Conservation (phyloP, 2,113 vertebrate species). For the Sylvietta virens region DNA sequence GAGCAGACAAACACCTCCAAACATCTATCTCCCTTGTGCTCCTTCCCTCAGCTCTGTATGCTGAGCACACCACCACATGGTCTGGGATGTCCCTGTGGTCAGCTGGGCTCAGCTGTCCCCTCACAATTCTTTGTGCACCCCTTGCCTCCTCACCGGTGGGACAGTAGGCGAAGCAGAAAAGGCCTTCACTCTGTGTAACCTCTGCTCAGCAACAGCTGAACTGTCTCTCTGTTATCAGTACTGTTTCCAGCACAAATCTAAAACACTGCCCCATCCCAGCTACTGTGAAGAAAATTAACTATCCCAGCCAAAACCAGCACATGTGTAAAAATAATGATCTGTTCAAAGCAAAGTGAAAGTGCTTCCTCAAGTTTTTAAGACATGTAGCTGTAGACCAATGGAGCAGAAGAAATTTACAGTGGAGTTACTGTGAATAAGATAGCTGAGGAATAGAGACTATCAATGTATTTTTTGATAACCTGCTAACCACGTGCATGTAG, state of each 20-base stretch:
- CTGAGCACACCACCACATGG: not conserved
- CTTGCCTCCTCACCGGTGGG: not conserved
- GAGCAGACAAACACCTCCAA: not conserved
- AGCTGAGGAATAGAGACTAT: not conserved
- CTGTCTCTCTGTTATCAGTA: not conserved
- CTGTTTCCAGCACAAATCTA: not conserved
- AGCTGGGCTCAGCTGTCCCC: not conserved
- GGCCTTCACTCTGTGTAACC: not conserved
- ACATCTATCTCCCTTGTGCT: not conserved
- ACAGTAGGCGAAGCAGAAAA: not conserved
- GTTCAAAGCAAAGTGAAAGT: not conserved
- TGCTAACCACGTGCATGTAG: not conserved
- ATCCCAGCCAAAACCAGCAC: not conserved
- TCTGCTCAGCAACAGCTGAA: not conserved
- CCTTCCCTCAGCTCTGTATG: rapidly evolving
- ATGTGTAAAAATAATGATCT: not conserved
- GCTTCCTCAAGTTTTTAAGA: not conserved
- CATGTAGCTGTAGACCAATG: not conserved
- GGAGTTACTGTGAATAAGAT: not conserved
- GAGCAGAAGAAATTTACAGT: not conserved
- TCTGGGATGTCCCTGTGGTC: not conserved
- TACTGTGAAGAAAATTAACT: not conserved
- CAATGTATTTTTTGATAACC: not conserved
- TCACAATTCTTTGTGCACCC: not conserved
- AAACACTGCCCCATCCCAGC: not conserved